phyloP scores from a whole-genome alignment of 2,888 invertebrate genomes.

The Apantesis nais region DNA sequence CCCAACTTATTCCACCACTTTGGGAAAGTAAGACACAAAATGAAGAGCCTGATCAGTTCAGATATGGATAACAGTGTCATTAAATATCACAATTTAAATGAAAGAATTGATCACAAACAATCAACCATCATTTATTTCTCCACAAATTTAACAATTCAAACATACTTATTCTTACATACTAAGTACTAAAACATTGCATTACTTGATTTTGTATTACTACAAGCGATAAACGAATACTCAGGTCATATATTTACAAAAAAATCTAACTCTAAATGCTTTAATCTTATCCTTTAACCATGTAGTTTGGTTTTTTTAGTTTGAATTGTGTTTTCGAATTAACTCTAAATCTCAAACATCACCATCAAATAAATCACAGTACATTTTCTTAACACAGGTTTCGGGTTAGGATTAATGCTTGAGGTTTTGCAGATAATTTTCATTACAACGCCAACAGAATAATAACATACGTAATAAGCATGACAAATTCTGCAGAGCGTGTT shows the following conservation, averaged over 20 bases:
- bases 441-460: neutral
- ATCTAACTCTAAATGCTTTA: conserved; percentile 16
- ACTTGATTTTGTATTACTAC: conserved; percentile 9
- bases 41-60: neutral
- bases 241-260: conserved; percentile 38
- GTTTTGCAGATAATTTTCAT: neutral
- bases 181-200: conserved; percentile 43
- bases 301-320: conserved; percentile 25
- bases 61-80: neutral
- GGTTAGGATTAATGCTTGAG: neutral
- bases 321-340: conserved; percentile 50
- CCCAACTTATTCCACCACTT: too few species aligned
- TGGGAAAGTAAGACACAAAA: too few species aligned
- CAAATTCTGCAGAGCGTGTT: neutral
- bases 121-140: conserved; percentile 58
- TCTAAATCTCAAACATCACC: conserved; percentile 60
- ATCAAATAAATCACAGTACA: conserved; percentile 1
- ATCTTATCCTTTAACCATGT: conserved; percentile 36
- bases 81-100: neutral
- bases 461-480: neutral
- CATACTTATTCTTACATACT: conserved; percentile 37
- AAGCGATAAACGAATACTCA: conserved; percentile 34
- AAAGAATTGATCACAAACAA: conserved; percentile 46
- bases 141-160: conserved; percentile 46
- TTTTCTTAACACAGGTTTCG: neutral